phyloP scores from a whole-genome alignment of 1,140 invertebrate species.

The Idris sp. region DNA sequence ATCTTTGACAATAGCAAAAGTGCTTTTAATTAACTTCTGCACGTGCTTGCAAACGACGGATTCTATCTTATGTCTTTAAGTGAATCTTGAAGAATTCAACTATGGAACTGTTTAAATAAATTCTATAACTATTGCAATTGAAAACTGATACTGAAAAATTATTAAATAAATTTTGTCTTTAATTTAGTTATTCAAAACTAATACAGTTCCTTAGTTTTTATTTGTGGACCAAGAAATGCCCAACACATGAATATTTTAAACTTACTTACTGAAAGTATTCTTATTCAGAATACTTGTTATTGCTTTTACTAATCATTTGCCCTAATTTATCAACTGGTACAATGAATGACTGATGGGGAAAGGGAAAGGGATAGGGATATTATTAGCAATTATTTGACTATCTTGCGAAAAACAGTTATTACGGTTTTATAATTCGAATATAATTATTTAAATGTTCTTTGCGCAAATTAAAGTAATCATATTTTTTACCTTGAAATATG shows the following conservation, averaged over 20 bases:
- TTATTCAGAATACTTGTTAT: too few relatives aligned
- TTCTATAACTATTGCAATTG: neutral
- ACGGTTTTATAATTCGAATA: too few relatives aligned
- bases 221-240: conserved; percentile 74
- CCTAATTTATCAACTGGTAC: conserved; percentile 37
- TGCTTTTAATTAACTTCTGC: conserved; percentile 69
- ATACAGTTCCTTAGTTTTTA: conserved; percentile 49
- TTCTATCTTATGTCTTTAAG: conserved; percentile 66
- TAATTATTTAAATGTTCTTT: too few relatives aligned
- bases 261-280: too few relatives aligned
- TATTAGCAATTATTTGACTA: too few relatives aligned
- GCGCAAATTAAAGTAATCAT: too few relatives aligned
- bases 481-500: too few relatives aligned
- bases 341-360: conserved; percentile 23
- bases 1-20: conserved; percentile 11
- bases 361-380: too few relatives aligned
- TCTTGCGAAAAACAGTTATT: too few relatives aligned
- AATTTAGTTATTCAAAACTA: neutral
- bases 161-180: neutral
- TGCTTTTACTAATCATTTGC: too few relatives aligned
- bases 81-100: conserved; percentile 31
- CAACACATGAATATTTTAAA: conserved; percentile 53
- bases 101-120: conserved; percentile 45
- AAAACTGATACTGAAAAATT: too few relatives aligned
- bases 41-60: conserved; percentile 74